Percentiles rank a stretch among this genome's conserved stretches.
These are phyloP conservation scores for Teleogryllus occipitalis DNA, from an alignment of 1,140 invertebrate species.

Conservation along the genomic window DNA sequence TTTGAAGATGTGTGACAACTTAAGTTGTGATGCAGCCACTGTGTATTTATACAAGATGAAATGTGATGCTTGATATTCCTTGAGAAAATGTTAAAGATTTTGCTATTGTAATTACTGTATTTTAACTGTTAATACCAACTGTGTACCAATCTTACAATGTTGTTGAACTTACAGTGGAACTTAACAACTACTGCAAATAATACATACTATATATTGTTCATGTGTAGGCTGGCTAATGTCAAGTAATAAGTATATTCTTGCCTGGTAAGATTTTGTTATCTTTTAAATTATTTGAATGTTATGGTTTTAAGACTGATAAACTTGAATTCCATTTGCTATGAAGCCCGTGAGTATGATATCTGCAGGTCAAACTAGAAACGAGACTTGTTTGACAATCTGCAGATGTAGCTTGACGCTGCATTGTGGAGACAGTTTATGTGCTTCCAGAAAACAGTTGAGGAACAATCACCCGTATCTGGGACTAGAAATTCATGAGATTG, in stretches of 20 bases:
- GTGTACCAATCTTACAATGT: not conserved
- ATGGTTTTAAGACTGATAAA: not conserved
- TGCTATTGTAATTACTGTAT: slow-evolving; percentile 1
- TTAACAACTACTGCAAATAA: not conserved
- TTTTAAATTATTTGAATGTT: not conserved
- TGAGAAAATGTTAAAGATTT: not conserved
- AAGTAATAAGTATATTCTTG: not conserved
- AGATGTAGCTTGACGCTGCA: not conserved
- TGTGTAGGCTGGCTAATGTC: not conserved
- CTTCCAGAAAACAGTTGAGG: not conserved
- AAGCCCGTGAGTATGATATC: not conserved
- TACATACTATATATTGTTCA: not conserved
- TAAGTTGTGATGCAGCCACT: not conserved
- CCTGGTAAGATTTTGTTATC: not conserved
- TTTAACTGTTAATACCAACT: not conserved
- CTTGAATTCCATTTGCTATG: not conserved
- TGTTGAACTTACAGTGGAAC: not conserved
- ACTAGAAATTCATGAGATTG: no score
- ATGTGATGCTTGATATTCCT: not conserved
- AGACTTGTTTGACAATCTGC: not conserved
- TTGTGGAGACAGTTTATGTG: not conserved
- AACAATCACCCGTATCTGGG: no score
- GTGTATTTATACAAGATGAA: not conserved
- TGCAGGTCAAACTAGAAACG: not conserved
- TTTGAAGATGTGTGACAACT: not conserved